phyloP scores from a whole-genome alignment of 2,113 vertebrate genomes.

The Acanthisitta chloris region DNA sequence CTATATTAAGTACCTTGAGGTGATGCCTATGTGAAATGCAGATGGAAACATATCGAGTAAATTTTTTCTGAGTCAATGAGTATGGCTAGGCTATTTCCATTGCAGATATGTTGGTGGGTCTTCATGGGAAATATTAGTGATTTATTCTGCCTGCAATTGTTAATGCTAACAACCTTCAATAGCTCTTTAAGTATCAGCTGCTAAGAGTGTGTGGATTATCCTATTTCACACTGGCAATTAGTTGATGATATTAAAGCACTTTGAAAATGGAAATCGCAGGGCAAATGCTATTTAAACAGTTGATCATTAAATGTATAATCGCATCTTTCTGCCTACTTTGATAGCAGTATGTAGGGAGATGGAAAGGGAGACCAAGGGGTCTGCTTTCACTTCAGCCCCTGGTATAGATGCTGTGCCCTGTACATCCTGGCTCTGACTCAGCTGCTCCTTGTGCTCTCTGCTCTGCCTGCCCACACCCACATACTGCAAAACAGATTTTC shows the following conservation, averaged over 20 bases:
- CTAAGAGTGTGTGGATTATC: neutral
- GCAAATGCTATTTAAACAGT: conserved; percentile 17
- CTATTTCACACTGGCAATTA: conserved; percentile 21
- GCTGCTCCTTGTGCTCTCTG: neutral
- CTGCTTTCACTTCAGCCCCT: neutral
- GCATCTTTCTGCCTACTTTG: neutral
- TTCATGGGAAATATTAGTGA: neutral
- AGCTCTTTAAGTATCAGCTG: neutral
- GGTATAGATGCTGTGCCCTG: neutral
- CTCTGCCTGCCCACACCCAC: neutral
- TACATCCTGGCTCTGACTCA: neutral
- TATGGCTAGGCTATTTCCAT: neutral
- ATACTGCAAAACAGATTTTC: neutral
- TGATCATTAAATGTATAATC: neutral
- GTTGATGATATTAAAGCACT: neutral
- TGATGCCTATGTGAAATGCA: neutral
- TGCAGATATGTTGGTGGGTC: neutral
- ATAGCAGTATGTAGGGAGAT: neutral
- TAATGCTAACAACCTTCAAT: neutral
- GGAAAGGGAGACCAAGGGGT: neutral
- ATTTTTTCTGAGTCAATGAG: neutral
- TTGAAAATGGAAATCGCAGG: neutral
- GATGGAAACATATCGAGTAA: neutral
- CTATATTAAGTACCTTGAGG: neutral
- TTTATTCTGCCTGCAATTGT: neutral